phyloP scores from a whole-genome alignment of 2,888 invertebrate genomes.

The Drosophila pseudotakahashii region DNA sequence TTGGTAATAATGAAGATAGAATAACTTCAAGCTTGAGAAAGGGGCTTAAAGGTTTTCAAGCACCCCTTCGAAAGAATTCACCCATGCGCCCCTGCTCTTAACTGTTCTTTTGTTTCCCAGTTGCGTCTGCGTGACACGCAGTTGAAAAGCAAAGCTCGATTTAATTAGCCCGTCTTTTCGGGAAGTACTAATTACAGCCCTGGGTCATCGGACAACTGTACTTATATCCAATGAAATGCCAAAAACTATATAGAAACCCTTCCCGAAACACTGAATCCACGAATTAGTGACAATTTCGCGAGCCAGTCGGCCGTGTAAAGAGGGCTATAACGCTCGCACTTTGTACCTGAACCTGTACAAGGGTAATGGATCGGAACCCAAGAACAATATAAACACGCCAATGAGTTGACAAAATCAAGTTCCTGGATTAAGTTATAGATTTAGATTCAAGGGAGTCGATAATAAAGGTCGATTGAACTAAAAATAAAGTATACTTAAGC shows the following conservation, averaged over 20 bases:
- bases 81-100: slow-evolving; percentile 9
- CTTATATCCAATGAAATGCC: slow-evolving; percentile 36
- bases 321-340: slow-evolving; percentile 28
- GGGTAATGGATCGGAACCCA: slow-evolving; percentile 34
- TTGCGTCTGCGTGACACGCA: slow-evolving; percentile 29
- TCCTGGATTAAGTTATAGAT: neutral
- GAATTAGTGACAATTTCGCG: slow-evolving; percentile 31
- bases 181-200: slow-evolving; percentile 26
- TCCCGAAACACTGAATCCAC: slow-evolving; percentile 8
- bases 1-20: too few species aligned
- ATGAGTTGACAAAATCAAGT: slow-evolving; percentile 5
- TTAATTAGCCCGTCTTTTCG: slow-evolving; percentile 31
- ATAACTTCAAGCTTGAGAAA: too few species aligned
- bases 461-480: neutral
- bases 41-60: neutral
- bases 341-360: slow-evolving; percentile 33
- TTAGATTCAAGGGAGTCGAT: neutral
- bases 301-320: slow-evolving; percentile 38
- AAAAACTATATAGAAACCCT: slow-evolving; percentile 12
- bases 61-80: neutral
- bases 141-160: neutral
- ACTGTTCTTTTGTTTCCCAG: slow-evolving; percentile 31
- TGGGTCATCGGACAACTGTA: slow-evolving; percentile 17
- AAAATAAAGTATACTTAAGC: neutral
- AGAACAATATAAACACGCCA: slow-evolving; percentile 18